phyloP scores from a whole-genome alignment of 2,113 vertebrate genomes.

The Danio rerio region DNA sequence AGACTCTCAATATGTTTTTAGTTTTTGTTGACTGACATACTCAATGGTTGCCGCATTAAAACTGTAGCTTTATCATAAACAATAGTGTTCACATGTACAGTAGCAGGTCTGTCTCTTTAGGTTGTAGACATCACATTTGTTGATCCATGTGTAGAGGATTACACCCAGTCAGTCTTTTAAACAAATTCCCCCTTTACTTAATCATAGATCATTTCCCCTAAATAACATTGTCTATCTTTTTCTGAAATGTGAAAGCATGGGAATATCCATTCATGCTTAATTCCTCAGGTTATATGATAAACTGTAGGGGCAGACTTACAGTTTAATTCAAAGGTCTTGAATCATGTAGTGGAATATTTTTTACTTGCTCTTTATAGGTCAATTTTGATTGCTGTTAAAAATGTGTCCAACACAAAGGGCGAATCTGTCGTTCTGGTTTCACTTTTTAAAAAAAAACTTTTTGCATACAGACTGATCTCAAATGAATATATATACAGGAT shows the following conservation, averaged over 20 bases:
- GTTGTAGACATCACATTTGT: not conserved
- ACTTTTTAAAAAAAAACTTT: not conserved
- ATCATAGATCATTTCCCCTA: not conserved
- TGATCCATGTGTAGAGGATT: too few species aligned
- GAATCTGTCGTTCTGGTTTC: not conserved
- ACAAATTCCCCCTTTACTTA: conserved; percentile 9
- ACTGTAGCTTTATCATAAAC: too few species aligned
- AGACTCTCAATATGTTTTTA: too few species aligned
- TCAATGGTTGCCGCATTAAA: too few species aligned
- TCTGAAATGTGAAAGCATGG: not conserved
- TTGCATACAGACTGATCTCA: not conserved
- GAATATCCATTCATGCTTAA: not conserved
- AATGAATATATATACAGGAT: too few species aligned
- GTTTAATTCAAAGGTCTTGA: not conserved
- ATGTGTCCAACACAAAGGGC: not conserved
- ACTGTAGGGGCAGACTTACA: not conserved
- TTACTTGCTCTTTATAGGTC: conserved; percentile 16
- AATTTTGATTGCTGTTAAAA: not conserved
- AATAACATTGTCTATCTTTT: not conserved
- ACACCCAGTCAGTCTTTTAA: too few species aligned
- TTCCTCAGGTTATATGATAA: not conserved
- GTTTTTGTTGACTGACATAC: too few species aligned
- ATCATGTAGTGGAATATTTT: not conserved
- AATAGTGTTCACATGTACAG: too few species aligned
- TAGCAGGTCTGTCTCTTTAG: too few species aligned